Evolutionary conservation across 2,113 vertebrate genomes (phyloP).

Genomic region (Trematomus loennbergii): DNA sequence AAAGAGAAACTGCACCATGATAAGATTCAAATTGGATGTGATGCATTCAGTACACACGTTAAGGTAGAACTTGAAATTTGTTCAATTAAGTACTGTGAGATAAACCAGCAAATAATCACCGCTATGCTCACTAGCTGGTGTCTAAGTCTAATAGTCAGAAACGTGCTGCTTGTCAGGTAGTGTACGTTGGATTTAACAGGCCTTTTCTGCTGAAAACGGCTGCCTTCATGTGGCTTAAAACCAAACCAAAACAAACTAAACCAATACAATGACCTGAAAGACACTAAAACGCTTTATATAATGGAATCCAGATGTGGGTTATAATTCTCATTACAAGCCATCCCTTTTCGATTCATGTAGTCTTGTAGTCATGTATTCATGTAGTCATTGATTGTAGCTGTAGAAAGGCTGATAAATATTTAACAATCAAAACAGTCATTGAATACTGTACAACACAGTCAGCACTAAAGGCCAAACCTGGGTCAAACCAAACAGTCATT

Average conservation of each 20-base stretch:
- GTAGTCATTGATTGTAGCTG: background rate
- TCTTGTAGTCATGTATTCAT: background rate
- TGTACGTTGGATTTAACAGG: no score
- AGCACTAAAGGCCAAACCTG: background rate
- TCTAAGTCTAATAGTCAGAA: background rate
- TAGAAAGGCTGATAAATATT: background rate
- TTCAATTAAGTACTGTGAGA: background rate
- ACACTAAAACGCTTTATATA: background rate
- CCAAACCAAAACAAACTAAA: background rate
- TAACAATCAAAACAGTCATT: background rate
- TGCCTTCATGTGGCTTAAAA: background rate
- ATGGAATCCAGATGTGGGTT: background rate
- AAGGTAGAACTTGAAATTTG: background rate
- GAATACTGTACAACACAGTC: background rate
- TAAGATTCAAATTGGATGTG: background rate
- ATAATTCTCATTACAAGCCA: background rate
- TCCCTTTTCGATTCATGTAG: background rate
- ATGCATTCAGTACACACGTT: background rate
- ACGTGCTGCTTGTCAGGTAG: no score
- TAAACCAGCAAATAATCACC: background rate
- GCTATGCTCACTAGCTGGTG: background rate
- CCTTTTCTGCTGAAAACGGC: no score
- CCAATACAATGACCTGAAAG: background rate
- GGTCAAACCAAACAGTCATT: background rate
- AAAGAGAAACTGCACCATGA: background rate